Evolutionary conservation across 1,140 invertebrate genomes (phyloP), one percentile per base, ranked within the genome.

Genomic region (Tetragonula clypearis): DNA sequence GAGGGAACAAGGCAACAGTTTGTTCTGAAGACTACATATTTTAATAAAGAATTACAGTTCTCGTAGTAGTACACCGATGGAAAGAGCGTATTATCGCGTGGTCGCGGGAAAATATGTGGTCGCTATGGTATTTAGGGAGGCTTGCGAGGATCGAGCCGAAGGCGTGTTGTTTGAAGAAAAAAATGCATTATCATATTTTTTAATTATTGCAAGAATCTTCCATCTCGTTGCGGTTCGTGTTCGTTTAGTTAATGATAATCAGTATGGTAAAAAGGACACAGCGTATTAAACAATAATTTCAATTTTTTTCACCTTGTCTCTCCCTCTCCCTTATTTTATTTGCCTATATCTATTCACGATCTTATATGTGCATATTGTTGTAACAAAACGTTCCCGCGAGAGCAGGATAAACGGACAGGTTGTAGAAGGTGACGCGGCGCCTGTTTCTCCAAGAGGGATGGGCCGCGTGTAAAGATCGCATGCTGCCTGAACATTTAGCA

Each of bases 401-500:
- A 55, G n/a, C 56, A 55, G 56, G 49, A 75, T 49, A 30, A 49
- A 53, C n/a, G n/a, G 56, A 62, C 76, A 79, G 56, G 49, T 35
- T 83, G 73, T 73, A 62, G 55, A 69, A 75, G 58, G 81, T 65
- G 66, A 85, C 66, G 30, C n/a, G 49, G 21, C 21, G 56, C 19
- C 35, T 30, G 76, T 85, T 86, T 84, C 56, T 53, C 30, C 6
- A 6, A 66, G 55, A 79, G 65, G 84, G 85, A 87, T 88, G 82
- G 83, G 69, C 79, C 55, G 76, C 65, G 79, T 79, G 81, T 86
- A 79, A 89, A 89, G 88, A 86, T 92, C 85, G 92, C 91, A 91
- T 92, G 91, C 80, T 89, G 78, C 77, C 58, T 69, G 90, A 91
- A 87, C 92, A 90, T 92, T 92, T 90, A 91, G 86, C 89, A 92